Evolutionary conservation across 1,140 invertebrate species (phyloP).

Genomic region (Brachionus rubens): DNA sequence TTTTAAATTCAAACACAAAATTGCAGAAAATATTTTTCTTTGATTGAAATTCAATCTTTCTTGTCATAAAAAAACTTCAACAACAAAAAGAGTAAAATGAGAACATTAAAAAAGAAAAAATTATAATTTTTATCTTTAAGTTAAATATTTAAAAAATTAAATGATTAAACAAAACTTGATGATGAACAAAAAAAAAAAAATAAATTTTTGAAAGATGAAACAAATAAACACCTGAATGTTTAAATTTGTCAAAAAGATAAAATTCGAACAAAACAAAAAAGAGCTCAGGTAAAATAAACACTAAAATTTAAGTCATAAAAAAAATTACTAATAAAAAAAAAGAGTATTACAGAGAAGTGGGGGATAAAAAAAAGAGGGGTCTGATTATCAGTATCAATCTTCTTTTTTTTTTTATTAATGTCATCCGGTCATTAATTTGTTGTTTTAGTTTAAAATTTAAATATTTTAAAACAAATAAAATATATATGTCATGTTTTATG

Average conservation of each 20-base stretch:
- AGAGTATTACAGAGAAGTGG: too few species aligned
- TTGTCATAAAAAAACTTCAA: too few species aligned
- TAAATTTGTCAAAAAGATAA: background rate
- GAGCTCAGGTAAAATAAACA: conserved; percentile 43
- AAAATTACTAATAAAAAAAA: too few species aligned
- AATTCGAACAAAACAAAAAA: background rate
- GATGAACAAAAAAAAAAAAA: background rate
- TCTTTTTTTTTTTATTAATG: background rate
- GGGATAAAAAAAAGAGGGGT: too few species aligned
- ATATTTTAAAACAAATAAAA: conserved; percentile 1
- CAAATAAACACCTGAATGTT: conserved; percentile 27
- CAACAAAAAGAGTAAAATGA: too few species aligned
- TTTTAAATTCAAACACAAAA: too few species aligned
- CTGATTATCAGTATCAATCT: background rate
- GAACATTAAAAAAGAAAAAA: too few species aligned
- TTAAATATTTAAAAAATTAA: conserved; percentile 29
- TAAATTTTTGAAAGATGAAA: too few species aligned
- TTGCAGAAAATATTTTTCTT: too few species aligned
- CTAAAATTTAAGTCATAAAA: background rate
- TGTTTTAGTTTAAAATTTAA: too few species aligned
- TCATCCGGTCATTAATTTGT: background rate
- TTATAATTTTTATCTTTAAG: background rate
- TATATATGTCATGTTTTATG: conserved; percentile 13
- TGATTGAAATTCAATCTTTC: too few species aligned
- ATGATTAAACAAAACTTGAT: conserved; percentile 9